Conservation (phyloP, 1,140 invertebrate species). For the Pteromalus puparum region DNA sequence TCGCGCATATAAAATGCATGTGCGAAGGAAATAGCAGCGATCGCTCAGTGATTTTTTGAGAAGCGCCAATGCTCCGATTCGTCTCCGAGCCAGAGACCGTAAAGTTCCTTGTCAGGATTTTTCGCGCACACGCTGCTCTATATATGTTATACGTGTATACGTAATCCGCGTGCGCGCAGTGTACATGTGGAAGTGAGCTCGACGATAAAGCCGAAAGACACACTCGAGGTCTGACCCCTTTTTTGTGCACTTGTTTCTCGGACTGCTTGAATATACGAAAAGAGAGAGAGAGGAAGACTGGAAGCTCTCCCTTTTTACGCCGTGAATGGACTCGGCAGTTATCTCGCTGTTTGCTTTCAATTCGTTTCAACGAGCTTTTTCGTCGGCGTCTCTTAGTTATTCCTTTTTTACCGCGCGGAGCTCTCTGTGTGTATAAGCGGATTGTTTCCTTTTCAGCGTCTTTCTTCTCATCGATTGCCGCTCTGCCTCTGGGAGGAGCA, state of each 20-base stretch:
- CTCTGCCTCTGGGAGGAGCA: too few relatives aligned
- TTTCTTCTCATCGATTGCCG: too few relatives aligned
- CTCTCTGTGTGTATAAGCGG: too few relatives aligned
- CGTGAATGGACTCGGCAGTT: neutral
- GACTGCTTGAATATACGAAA: too few relatives aligned
- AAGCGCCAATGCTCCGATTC: neutral
- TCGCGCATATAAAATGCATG: neutral
- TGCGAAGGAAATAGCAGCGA: neutral
- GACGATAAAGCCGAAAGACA: neutral
- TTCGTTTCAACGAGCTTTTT: neutral
- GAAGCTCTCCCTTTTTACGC: neutral
- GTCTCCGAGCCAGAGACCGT: neutral
- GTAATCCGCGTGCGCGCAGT: neutral
- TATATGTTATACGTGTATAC: neutral
- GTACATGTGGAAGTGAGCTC: neutral
- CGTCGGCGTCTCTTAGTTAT: neutral
- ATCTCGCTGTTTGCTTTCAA: constrained; percentile 1
- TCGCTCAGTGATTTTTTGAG: too few relatives aligned
- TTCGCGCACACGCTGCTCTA: neutral
- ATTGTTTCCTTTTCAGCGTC: too few relatives aligned
- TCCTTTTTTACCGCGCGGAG: neutral
- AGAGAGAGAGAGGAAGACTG: neutral
- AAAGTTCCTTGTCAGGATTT: neutral
- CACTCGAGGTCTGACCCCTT: constrained; percentile 18
- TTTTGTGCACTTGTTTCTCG: constrained; percentile 34